phyloP scores from a whole-genome alignment of 2,888 invertebrate genomes.

The Ophion ellenae region DNA sequence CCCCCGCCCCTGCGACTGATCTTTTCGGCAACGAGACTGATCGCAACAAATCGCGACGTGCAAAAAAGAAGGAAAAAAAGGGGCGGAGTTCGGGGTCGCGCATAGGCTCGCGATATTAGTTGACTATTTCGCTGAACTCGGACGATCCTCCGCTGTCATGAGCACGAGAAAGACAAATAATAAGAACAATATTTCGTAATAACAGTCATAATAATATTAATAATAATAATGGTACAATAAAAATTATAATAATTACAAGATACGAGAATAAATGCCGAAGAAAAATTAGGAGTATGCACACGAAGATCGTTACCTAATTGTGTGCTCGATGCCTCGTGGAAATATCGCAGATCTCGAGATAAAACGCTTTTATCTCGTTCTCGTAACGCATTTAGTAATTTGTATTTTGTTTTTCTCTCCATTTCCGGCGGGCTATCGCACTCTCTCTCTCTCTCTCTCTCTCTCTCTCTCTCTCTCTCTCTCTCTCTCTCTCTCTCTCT shows the following conservation, averaged over 20 bases:
- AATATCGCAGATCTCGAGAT: slow-evolving; percentile 57
- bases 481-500: slow-evolving; percentile 51
- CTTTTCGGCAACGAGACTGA: not conserved
- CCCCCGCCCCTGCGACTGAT: not conserved
- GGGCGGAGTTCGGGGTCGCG: not conserved
- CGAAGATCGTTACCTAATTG: slow-evolving; percentile 75
- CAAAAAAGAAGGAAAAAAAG: slow-evolving; percentile 55
- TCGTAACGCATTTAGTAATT: not conserved
- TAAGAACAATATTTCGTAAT: slow-evolving; percentile 76
- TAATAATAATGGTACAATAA: slow-evolving; percentile 51
- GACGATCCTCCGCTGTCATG: slow-evolving; percentile 56
- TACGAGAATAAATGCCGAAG: slow-evolving; percentile 76
- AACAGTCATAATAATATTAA: slow-evolving; percentile 77
- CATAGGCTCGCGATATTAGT: slow-evolving; percentile 4
- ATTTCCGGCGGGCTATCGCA: slow-evolving; percentile 38
- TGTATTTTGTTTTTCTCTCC: not conserved
- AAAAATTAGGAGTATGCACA: slow-evolving; percentile 74
- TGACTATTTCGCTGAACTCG: slow-evolving; percentile 52
- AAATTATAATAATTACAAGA: slow-evolving; percentile 37
- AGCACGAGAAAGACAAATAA: slow-evolving; percentile 81
- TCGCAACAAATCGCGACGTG: slow-evolving; percentile 49
- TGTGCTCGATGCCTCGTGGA: slow-evolving; percentile 65
- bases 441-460: slow-evolving; percentile 50
- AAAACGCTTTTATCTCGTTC: not conserved
- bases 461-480: slow-evolving; percentile 49